Percentiles rank a stretch among this genome's conserved stretches.
phyloP scores from a whole-genome alignment of 2,113 vertebrate species.

The Calonectris borealis region DNA sequence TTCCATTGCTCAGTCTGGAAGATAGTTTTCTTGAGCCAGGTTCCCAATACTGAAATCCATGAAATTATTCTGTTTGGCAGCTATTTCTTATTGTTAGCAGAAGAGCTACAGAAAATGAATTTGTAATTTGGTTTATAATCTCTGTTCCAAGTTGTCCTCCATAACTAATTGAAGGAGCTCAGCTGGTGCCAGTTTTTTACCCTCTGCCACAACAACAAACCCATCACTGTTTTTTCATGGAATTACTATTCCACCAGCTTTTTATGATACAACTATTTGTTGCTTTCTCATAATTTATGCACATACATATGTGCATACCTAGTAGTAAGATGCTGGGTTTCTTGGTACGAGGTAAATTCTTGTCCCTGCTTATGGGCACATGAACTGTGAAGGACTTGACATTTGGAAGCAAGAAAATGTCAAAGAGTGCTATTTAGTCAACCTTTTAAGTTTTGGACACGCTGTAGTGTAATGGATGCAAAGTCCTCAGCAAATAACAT shows the following conservation, averaged over 20 bases:
- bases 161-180: conserved; percentile 12
- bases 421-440: not conserved
- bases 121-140: not conserved
- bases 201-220: not conserved
- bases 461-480: not conserved
- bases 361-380: not conserved
- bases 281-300: not conserved
- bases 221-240: not conserved
- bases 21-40: not conserved
- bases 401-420: not conserved
- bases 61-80: not conserved
- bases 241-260: not conserved
- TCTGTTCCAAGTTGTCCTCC: not conserved
- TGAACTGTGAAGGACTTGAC: not conserved
- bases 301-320: not conserved
- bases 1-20: not conserved
- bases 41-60: not conserved
- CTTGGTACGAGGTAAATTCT: not conserved
- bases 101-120: not conserved
- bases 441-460: not conserved
- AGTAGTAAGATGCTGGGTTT: not conserved
- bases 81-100: not conserved
- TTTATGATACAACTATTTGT: not conserved
- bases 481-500: not conserved
- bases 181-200: not conserved